These are phyloP conservation scores for Lathamus discolor DNA, from an alignment of 2,113 vertebrate species.

Conservation along the genomic window DNA sequence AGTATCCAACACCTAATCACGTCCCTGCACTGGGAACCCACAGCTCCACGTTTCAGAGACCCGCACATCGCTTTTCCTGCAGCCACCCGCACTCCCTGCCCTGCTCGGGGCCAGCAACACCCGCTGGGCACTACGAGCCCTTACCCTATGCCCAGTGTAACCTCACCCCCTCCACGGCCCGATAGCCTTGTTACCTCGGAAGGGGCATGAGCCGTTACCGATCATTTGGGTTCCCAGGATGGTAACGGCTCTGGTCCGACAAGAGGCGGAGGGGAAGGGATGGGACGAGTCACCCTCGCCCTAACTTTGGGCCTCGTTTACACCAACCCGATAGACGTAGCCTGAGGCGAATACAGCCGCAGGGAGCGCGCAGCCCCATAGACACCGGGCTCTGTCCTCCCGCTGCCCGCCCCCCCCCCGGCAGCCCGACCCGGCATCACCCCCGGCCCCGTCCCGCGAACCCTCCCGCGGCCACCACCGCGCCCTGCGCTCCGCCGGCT, in stretches of 20 bases:
- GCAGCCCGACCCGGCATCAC: neutral
- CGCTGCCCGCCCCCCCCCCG: no score
- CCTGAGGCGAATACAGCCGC: neutral
- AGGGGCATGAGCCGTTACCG: rapidly evolving
- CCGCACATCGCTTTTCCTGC: rapidly evolving
- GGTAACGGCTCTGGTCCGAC: rapidly evolving
- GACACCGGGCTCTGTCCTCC: neutral
- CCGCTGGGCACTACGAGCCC: rapidly evolving
- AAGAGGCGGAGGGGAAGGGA: neutral
- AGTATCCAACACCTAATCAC: rapidly evolving
- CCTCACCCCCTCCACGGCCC: rapidly evolving
- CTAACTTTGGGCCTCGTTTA: neutral
- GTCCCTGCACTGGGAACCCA: rapidly evolving
- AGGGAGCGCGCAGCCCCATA: neutral
- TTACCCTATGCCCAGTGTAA: rapidly evolving
- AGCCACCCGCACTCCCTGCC: neutral
- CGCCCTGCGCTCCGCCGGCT: neutral
- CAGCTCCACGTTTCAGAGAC: rapidly evolving
- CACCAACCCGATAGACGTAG: neutral
- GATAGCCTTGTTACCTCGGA: rapidly evolving
- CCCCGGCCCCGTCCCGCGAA: neutral
- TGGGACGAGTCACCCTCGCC: neutral
- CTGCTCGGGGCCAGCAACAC: rapidly evolving
- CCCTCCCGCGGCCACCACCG: neutral
- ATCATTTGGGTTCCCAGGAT: rapidly evolving